Base-by-base conservation (phyloP, 2,797 vertebrate genomes). In the Gila robusta region DNA sequence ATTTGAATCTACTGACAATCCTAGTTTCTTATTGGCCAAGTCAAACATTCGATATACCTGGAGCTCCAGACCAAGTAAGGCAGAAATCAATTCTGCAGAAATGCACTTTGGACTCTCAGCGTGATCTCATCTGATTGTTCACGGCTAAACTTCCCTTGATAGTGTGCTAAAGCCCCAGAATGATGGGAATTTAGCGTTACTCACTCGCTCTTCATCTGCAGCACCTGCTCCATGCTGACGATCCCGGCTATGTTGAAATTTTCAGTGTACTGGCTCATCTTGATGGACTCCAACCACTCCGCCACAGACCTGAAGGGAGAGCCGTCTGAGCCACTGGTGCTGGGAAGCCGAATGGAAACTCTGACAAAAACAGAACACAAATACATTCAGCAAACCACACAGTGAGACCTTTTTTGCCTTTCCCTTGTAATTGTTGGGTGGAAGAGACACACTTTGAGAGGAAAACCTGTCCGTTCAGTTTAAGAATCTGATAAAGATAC, bases 221-320 rank as follows among this genome's bases (percentile, higher is more conserved):
- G 95, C 92, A 99, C 97, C 87, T 99, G 98, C 90, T 99, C 98
- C 82, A 99, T 97, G 91, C 94, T 95, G 64, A 96, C 94, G 69
- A 98, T 94, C 28, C 97, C 97, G 0, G 98, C 97, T 0, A 95
- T 93, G 92, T 91, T 92, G 94, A 99, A 99, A 95, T 98, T 97
- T 86, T 99, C 98, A 0, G 96, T 96, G 93, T 99, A 99, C 92
- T 99, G 98, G 79, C 96, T 97, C 98, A 99, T 99, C 89, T 97
- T 97, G 91, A 99, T 98, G 93, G 98, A 99, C 90, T 99, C 98
- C 59, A 99, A 94, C 98, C 98, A 99, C 92, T 99, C 98, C 0
- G 96, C 94, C 87, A 99, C 97, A 0, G 97, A 97, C 91, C 96
- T 95, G 93, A 99, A 98, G 14, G 98, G 97, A 89, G 97, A 94